phyloP scores from a whole-genome alignment of 2,888 invertebrate species.

The Tetheella fluctuosa region DNA sequence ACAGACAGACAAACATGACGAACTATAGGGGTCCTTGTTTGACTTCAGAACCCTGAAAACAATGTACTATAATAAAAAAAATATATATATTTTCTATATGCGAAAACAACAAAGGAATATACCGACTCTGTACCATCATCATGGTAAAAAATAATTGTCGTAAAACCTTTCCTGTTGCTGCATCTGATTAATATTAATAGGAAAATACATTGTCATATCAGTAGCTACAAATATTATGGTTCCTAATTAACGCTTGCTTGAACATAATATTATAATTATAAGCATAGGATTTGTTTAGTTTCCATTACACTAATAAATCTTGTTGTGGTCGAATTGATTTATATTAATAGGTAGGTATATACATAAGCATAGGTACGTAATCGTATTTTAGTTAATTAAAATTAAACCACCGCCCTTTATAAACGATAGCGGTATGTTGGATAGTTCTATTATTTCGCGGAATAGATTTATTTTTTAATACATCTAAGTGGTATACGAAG shows the following conservation, averaged over 20 bases:
- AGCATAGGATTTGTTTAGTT: background rate
- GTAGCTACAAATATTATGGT: background rate
- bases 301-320: background rate
- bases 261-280: too few species aligned
- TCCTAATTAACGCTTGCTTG: background rate
- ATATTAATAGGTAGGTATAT: conserved; percentile 6
- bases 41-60: too few species aligned
- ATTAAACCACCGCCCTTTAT: conserved; percentile 43
- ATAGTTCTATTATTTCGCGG: conserved; percentile 52
- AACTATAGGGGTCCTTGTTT: too few species aligned
- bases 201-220: background rate
- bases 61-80: too few species aligned
- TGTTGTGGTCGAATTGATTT: conserved; percentile 22
- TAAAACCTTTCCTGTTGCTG: background rate
- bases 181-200: background rate
- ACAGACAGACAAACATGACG: too few species aligned
- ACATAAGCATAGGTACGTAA: conserved; percentile 26
- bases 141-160: too few species aligned
- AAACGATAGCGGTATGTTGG: conserved; percentile 14
- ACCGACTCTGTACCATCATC: too few species aligned
- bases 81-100: too few species aligned
- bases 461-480: conserved; percentile 72
- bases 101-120: too few species aligned
- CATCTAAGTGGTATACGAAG: conserved; percentile 54
- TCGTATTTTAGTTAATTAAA: conserved; percentile 53